Base-by-base conservation (phyloP, 2,888 invertebrate genomes). In the Erebia ligea region DNA sequence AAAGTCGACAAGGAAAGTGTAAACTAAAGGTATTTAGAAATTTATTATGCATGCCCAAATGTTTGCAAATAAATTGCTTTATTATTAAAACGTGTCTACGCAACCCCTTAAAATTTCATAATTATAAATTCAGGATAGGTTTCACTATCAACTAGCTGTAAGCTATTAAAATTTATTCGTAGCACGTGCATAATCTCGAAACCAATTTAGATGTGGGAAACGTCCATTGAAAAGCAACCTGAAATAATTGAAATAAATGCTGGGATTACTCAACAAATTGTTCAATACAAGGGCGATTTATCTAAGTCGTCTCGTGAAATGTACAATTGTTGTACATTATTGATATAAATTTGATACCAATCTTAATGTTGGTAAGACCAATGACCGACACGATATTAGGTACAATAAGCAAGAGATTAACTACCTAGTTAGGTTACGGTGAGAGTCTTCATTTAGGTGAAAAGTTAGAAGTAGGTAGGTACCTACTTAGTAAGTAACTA, bases 221-320 rank as follows among this genome's bases (percentile, higher is more conserved):
- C 79, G 76, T 81, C 82, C 81, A 84, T 85, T 82, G 87, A 86
- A 85, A 82, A 86, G 90, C 88, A 91, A 88, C 84, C 84, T 82
- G 81, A 82, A 84, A 89, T 93, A 92, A 93, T 92, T 92, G 92
- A 92, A 92, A 93, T 88, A 91, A 92, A 93, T 92, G 92, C 84
- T 82, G 79, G 89, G 91, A 90, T 93, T 92, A 92, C 89, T 91
- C 90, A 84, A 92, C 91, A 91, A 90, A 90, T 92, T 92, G 92
- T 92, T 81, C 90, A 92, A 92, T 92, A 90, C 90, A 92, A 91
- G 80, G 84, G 89, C 87, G 87, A 93, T 93, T 92, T 92, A 84
- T 93, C 87, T 88, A 91, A 90, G 90, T 92, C 89, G 82, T 76
- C 79, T 77, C 81, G 81, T 86, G 82, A 84, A 86, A 86, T 81